A percentile compares a stretch with the other conserved stretches of the same genome.
phyloP scores from a whole-genome alignment of 2,888 invertebrate species.

The Drosophila rubida region DNA sequence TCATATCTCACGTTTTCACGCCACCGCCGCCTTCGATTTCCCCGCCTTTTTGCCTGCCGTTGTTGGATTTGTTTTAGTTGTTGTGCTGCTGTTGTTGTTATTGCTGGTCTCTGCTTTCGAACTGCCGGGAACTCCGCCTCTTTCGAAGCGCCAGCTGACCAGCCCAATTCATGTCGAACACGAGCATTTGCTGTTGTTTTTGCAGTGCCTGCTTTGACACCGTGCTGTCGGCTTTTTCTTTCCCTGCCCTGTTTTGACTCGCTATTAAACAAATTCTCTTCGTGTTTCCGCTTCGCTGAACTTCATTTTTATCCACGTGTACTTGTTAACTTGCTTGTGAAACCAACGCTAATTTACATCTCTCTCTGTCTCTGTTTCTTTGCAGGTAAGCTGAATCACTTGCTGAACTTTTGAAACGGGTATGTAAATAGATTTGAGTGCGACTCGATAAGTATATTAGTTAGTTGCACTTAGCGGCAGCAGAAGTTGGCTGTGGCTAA shows the following conservation, averaged over 20 bases:
- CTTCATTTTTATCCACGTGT: not conserved
- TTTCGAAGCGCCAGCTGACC: not conserved
- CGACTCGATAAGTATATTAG: constrained; percentile 7
- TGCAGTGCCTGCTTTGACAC: not conserved
- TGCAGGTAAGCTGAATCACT: constrained; percentile 59
- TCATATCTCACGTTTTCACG: constrained; percentile 39
- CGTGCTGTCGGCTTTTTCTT: not conserved
- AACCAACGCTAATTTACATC: constrained; percentile 10
- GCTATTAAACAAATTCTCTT: not conserved
- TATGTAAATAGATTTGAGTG: constrained; percentile 8
- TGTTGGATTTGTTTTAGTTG: constrained; percentile 23
- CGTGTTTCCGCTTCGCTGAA: not conserved
- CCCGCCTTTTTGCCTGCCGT: not conserved
- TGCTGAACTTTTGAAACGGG: not conserved
- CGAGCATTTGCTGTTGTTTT: constrained; percentile 1
- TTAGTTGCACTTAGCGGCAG: not conserved
- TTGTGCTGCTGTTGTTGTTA: constrained; percentile 7
- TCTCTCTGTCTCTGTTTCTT: constrained; percentile 28
- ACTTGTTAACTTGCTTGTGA: not conserved
- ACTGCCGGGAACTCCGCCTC: constrained; percentile 2
- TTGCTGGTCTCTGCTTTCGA: constrained; percentile 24
- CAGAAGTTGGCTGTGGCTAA: not conserved
- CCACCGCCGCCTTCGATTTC: constrained; percentile 1
- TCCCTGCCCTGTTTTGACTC: not conserved
- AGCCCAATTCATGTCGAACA: constrained; percentile 5